phyloP scores from a whole-genome alignment of 2,888 invertebrate genomes.

The Sclerodermus sp. region DNA sequence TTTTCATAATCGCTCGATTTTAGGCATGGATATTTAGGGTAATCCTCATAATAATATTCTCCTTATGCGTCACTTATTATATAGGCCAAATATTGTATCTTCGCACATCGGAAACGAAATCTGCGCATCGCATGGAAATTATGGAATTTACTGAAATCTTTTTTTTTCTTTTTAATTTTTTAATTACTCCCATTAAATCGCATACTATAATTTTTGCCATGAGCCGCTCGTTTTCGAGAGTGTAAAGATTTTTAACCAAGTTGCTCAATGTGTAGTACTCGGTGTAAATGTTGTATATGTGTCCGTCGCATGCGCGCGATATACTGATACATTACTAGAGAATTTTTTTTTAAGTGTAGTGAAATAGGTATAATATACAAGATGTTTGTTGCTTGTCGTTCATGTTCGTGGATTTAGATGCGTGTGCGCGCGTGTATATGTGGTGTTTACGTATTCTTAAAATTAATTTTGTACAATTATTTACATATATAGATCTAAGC shows the following conservation, averaged over 20 bases:
- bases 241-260: constrained; percentile 17
- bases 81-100: constrained; percentile 17
- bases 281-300: constrained; percentile 9
- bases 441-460: constrained; percentile 26
- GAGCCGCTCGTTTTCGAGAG: constrained; percentile 1
- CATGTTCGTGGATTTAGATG: constrained; percentile 17
- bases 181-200: neutral
- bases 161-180: neutral
- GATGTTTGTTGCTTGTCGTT: constrained; percentile 19
- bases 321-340: constrained; percentile 47
- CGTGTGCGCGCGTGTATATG: too few relatives aligned
- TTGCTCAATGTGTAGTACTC: constrained; percentile 10
- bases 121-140: neutral
- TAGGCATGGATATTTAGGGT: constrained; percentile 31
- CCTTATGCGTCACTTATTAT: constrained; percentile 12
- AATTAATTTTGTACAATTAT: constrained; percentile 35
- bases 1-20: too few relatives aligned
- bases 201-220: constrained; percentile 1
- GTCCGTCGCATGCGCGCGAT: constrained; percentile 16
- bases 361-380: constrained; percentile 54
- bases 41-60: constrained; percentile 21
- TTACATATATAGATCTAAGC: constrained; percentile 34
- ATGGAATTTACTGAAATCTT: neutral
- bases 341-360: constrained; percentile 49
- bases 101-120: constrained; percentile 8